Evolutionary conservation across 1,140 invertebrate genomes (phyloP).

Genomic region (Drosophila funebris): DNA sequence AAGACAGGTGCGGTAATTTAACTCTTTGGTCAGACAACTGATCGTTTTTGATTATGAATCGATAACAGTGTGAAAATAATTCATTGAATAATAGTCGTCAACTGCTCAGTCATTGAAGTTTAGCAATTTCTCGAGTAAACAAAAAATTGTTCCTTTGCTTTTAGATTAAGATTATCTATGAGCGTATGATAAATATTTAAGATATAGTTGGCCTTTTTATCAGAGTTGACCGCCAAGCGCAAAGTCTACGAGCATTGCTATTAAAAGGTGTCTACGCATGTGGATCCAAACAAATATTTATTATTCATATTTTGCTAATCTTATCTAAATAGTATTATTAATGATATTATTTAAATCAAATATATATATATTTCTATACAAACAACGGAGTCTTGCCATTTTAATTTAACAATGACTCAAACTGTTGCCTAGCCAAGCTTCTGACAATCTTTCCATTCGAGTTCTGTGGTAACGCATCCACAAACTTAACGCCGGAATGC

Average conservation of each 20-base stretch:
- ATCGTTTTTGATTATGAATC: background rate
- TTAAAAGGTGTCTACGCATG: no score
- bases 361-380: background rate
- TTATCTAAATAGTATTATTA: background rate
- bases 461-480: constrained; percentile 85
- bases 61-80: background rate
- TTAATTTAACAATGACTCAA: constrained; percentile 35
- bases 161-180: no score
- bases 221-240: background rate
- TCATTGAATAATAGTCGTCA: background rate
- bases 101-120: background rate
- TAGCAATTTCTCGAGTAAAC: no score
- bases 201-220: background rate
- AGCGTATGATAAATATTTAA: no score
- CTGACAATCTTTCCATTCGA: constrained; percentile 84
- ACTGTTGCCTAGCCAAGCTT: constrained; percentile 43
- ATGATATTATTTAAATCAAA: background rate
- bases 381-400: no score
- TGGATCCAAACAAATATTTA: background rate
- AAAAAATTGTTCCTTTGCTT: no score
- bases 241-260: no score
- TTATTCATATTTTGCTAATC: background rate
- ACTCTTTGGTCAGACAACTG: background rate
- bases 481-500: constrained; percentile 83
- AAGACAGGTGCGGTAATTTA: no score